These are phyloP conservation scores for Ciconia maguari DNA, from an alignment of 2,113 vertebrate genomes.

Conservation along the genomic window DNA sequence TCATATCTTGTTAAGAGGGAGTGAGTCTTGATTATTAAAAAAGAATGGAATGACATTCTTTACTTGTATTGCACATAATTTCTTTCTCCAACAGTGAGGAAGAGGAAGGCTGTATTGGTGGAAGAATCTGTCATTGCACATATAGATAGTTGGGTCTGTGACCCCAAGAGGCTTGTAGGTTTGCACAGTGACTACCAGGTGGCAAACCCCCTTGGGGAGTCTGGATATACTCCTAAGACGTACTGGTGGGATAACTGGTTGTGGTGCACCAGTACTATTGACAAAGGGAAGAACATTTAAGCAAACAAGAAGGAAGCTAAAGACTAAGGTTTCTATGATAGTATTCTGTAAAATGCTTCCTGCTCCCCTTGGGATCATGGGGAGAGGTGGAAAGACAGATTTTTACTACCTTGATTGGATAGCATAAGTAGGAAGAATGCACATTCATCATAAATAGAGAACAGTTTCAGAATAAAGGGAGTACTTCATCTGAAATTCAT, in stretches of 20 bases:
- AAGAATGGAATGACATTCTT: neutral
- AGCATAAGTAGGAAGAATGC: neutral
- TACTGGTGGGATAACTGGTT: neutral
- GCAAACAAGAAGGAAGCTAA: neutral
- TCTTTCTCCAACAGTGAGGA: neutral
- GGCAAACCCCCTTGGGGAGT: neutral
- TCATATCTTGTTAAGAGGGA: slow-evolving; percentile 32
- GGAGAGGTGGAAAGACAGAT: neutral
- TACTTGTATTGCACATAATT: neutral
- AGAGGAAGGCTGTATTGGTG: neutral
- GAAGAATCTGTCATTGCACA: neutral
- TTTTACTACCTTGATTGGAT: neutral
- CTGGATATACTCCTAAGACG: neutral
- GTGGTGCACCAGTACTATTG: neutral
- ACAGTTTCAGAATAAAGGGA: neutral
- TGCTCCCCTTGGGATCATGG: neutral
- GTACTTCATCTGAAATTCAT: neutral
- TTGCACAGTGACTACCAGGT: neutral
- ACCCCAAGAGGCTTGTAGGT: neutral
- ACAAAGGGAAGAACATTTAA: neutral
- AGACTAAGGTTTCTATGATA: neutral
- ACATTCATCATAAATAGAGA: neutral
- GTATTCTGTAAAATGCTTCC: neutral
- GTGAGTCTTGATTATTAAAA: neutral
- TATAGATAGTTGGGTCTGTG: neutral